phyloP scores from a whole-genome alignment of 2,797 vertebrate species.

The Rhabdophis nuchalis region DNA sequence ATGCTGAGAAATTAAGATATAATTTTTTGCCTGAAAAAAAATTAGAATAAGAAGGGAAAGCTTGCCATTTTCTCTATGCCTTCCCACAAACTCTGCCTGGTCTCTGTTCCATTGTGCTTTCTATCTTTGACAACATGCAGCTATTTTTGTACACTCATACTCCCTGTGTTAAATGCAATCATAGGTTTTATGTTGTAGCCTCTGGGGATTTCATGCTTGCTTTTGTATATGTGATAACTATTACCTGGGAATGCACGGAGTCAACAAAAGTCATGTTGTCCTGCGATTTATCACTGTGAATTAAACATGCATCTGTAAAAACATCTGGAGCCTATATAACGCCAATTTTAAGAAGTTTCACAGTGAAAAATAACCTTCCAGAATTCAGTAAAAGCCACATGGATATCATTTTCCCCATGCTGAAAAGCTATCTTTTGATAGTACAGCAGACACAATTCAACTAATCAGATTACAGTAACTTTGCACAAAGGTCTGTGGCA shows the following conservation, averaged over 20 bases:
- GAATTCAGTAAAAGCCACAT: conserved; percentile 2
- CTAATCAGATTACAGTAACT: background rate
- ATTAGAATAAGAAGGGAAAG: background rate
- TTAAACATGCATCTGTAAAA: background rate
- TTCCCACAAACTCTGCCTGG: background rate
- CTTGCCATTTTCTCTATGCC: background rate
- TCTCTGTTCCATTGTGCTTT: background rate
- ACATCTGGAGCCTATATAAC: background rate
- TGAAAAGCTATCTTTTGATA: background rate
- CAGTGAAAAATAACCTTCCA: background rate
- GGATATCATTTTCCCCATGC: background rate
- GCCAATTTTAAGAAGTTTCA: background rate
- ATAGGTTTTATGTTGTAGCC: background rate
- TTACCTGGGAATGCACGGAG: background rate
- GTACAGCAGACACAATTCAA: background rate
- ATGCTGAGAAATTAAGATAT: background rate
- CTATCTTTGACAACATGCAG: background rate
- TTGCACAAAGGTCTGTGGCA: background rate
- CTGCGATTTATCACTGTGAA: background rate
- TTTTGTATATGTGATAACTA: background rate
- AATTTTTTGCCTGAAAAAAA: background rate
- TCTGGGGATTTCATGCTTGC: background rate
- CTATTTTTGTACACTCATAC: background rate
- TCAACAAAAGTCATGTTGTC: background rate
- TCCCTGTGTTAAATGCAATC: background rate